Conservation (phyloP, 1,140 invertebrate species). For the Megalopta genalis region DNA sequence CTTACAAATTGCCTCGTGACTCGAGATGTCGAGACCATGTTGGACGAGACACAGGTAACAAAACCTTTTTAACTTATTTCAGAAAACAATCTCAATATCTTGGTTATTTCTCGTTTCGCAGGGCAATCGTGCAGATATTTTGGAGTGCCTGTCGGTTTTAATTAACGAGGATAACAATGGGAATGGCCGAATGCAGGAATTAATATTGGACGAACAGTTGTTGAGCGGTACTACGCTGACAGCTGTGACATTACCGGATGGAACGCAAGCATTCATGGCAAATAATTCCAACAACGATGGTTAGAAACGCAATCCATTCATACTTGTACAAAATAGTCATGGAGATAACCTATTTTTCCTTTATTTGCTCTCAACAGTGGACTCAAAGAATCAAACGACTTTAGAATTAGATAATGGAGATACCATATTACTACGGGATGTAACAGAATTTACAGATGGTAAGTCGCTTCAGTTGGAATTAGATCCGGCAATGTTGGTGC, state of each 20-base stretch:
- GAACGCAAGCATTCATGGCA: constrained; percentile 73
- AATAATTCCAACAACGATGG: constrained; percentile 65
- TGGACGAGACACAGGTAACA: constrained; percentile 27
- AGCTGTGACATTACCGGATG: constrained; percentile 74
- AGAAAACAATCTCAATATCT: not conserved
- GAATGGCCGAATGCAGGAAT: constrained; percentile 61
- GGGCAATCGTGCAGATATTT: constrained; percentile 65
- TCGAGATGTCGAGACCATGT: constrained; percentile 45
- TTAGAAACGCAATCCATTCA: constrained; percentile 21
- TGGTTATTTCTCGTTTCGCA: constrained; percentile 31
- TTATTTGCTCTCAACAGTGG: constrained; percentile 46
- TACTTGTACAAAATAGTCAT: not conserved
- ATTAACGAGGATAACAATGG: constrained; percentile 63
- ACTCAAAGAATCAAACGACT: constrained; percentile 51
- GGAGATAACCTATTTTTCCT: not conserved
- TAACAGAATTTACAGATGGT: constrained; percentile 63
- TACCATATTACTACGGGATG: constrained; percentile 67
- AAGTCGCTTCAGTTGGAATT: constrained; percentile 69
- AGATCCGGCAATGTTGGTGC: constrained; percentile 58
- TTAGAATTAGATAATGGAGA: constrained; percentile 62
- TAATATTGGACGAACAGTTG: constrained; percentile 70
- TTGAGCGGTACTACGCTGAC: constrained; percentile 67
- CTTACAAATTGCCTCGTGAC: constrained; percentile 50
- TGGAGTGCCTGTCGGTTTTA: constrained; percentile 71
- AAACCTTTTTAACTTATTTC: not conserved